Evolutionary conservation across 2,797 vertebrate genomes (phyloP).

Genomic region (Orientallactaga sibirica): DNA sequence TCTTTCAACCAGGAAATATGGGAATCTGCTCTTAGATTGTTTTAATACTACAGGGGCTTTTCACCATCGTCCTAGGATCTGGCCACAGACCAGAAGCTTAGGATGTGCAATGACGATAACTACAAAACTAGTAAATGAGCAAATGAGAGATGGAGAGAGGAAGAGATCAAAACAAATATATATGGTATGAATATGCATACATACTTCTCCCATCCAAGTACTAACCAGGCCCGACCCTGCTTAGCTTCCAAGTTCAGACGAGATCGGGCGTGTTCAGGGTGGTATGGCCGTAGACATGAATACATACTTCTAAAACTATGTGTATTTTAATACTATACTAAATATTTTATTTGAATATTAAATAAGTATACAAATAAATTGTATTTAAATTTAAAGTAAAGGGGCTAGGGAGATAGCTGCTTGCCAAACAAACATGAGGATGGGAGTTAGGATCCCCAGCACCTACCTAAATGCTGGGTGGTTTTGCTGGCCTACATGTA

Average conservation of each 20-base stretch:
- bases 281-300: background rate
- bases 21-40: background rate
- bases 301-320: background rate
- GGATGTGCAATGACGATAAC: background rate
- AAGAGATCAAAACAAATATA: background rate
- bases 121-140: background rate
- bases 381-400: background rate
- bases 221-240: too few species aligned
- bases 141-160: background rate
- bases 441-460: too few species aligned
- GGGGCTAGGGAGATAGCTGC: too few species aligned
- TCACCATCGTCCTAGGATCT: background rate
- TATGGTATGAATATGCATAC: background rate
- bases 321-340: background rate
- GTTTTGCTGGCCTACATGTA: too few species aligned
- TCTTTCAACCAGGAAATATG: background rate
- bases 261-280: too few species aligned
- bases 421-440: too few species aligned
- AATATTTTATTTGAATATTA: background rate
- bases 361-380: background rate
- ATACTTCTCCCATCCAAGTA: too few species aligned
- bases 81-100: background rate
- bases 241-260: too few species aligned
- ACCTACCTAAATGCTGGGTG: too few species aligned
- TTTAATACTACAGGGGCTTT: background rate